Percentiles rank a stretch among this genome's conserved stretches.
Conservation (phyloP, 2,888 invertebrate species). For the Ichneumon xanthorius region DNA sequence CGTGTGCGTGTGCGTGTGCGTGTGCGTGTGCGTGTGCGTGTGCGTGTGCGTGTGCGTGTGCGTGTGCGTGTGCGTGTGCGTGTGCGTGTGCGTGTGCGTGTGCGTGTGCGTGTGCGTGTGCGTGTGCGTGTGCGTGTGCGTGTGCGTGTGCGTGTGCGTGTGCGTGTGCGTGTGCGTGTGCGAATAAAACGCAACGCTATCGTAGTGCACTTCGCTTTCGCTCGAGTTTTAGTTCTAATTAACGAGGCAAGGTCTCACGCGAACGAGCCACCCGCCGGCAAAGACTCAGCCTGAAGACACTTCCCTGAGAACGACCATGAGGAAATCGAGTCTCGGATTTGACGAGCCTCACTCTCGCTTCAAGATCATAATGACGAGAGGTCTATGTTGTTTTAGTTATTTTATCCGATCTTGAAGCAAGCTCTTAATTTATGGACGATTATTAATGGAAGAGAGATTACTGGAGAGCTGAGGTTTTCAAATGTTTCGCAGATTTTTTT, state of each 20-base stretch:
- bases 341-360: slow-evolving; percentile 30
- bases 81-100: no score
- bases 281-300: slow-evolving; percentile 59
- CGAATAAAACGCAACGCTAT: slow-evolving; percentile 39
- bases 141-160: no score
- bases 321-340: slow-evolving; percentile 64
- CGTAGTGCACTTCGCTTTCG: slow-evolving; percentile 70
- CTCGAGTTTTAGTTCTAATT: slow-evolving; percentile 77
- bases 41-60: no score
- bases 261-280: slow-evolving; percentile 56
- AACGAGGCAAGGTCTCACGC: slow-evolving; percentile 78
- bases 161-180: no score
- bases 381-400: not conserved
- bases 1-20: no score
- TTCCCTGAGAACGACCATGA: slow-evolving; percentile 77
- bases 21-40: no score
- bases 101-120: no score
- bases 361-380: not conserved
- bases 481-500: not conserved
- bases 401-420: not conserved
- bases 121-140: no score
- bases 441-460: not conserved
- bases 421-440: not conserved
- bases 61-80: no score
- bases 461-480: not conserved